These are phyloP conservation scores for Capra hircus DNA, from an alignment of 2,113 vertebrate species.

Conservation along the genomic window DNA sequence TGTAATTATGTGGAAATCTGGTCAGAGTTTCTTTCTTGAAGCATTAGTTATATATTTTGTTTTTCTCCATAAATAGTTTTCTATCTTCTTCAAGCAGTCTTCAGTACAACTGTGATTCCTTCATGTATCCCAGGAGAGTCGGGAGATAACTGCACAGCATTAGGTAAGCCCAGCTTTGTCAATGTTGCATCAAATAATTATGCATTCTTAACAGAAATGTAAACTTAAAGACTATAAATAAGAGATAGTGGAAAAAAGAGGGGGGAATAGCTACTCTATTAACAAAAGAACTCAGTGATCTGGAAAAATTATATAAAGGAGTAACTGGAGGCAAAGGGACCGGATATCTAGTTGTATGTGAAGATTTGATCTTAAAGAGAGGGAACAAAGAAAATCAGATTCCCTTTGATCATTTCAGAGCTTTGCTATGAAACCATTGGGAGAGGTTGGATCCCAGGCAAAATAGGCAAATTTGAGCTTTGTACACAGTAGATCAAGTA, in stretches of 20 bases:
- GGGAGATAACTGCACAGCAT: constrained; percentile 78
- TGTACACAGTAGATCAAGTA: background rate
- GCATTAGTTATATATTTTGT: background rate
- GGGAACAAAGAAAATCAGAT: background rate
- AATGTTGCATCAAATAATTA: too few species aligned
- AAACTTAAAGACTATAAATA: background rate
- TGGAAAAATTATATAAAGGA: background rate
- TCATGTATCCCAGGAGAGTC: constrained; percentile 78
- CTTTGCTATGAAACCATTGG: background rate
- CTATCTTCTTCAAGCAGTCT: constrained; percentile 69
- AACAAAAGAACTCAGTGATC: background rate
- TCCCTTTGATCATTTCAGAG: background rate
- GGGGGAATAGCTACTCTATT: fast-evolving
- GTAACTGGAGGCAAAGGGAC: background rate
- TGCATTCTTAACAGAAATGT: background rate
- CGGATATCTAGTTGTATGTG: background rate
- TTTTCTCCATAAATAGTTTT: constrained; percentile 64
- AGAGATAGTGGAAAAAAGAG: background rate
- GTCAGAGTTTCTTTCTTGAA: background rate
- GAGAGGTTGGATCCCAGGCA: background rate
- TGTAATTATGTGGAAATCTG: background rate
- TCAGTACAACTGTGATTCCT: constrained; percentile 80
- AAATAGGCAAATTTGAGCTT: background rate
- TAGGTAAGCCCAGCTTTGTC: constrained; percentile 70
- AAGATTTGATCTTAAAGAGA: background rate